A percentile compares a stretch with the other conserved stretches of the same genome.
Conservation (phyloP, 37 sponge, comb jelly and placozoan genomes). For the Tethya wilhelma region DNA sequence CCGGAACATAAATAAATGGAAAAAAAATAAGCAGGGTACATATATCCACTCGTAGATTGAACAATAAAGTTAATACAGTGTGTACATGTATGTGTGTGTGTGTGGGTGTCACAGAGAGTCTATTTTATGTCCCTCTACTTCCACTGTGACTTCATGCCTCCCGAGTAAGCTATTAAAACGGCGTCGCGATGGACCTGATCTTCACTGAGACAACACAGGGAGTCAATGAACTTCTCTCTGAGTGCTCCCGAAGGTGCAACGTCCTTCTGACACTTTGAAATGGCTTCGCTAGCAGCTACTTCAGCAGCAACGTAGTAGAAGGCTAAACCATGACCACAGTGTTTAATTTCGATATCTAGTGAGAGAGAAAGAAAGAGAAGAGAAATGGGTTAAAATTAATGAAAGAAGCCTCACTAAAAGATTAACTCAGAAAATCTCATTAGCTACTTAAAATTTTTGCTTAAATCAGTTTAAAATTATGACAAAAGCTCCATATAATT, state of each 20-base stretch:
- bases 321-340: conserved; percentile 49
- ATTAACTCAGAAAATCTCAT: too few relatives aligned
- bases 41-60: too few relatives aligned
- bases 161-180: conserved; percentile 6
- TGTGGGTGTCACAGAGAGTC: too few relatives aligned
- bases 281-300: conserved; percentile 12
- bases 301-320: conserved; percentile 54
- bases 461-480: too few relatives aligned
- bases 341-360: conserved; percentile 5
- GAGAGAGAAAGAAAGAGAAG: neutral
- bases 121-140: too few relatives aligned
- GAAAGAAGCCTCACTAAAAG: too few relatives aligned
- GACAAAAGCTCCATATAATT: neutral
- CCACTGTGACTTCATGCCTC: neutral
- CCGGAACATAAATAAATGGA: too few relatives aligned
- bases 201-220: conserved; percentile 42
- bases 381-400: neutral
- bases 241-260: conserved; percentile 49
- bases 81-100: too few relatives aligned
- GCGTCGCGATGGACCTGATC: conserved; percentile 15
- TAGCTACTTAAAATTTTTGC: too few relatives aligned
- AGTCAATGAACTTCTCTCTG: conserved; percentile 38
- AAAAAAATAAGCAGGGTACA: too few relatives aligned
- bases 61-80: too few relatives aligned
- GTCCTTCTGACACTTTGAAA: neutral